Conservation (phyloP, 2,888 invertebrate genomes). For the Diachrysia chrysitis region DNA sequence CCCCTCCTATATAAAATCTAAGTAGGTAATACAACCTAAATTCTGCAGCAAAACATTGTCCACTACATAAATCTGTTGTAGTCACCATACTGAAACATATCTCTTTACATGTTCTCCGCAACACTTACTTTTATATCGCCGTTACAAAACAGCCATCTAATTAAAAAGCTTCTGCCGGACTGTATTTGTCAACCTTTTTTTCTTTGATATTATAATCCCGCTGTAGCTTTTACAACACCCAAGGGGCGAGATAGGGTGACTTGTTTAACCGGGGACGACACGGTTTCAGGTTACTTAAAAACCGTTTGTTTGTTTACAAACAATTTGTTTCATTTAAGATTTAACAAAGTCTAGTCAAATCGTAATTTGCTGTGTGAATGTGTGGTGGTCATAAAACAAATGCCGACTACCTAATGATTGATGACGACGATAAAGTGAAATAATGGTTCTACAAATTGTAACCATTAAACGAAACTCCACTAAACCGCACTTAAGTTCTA, state of each 20-base stretch:
- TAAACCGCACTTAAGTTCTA: constrained; percentile 4
- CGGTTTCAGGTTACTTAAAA: not conserved
- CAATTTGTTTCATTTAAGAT: not conserved
- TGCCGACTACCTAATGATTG: not conserved
- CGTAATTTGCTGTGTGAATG: not conserved
- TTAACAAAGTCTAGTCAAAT: not conserved
- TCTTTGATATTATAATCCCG: constrained; percentile 5
- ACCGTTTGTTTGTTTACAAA: not conserved
- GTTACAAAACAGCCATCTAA: constrained; percentile 1
- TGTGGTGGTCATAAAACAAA: not conserved
- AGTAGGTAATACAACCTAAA: too few relatives aligned
- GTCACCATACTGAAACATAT: too few relatives aligned
- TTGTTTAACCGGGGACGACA: not conserved
- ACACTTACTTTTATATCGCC: not conserved
- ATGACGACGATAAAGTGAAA: not conserved
- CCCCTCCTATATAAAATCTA: too few relatives aligned
- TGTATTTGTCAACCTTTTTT: not conserved
- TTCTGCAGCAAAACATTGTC: too few relatives aligned
- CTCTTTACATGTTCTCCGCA: not conserved
- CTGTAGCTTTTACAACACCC: constrained; percentile 3
- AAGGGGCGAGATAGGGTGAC: constrained; percentile 1
- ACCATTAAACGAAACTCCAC: not conserved
- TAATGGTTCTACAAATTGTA: not conserved
- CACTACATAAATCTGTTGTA: too few relatives aligned
- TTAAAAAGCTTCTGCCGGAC: constrained; percentile 4